A percentile compares a stretch with the other conserved stretches of the same genome.
phyloP scores from a whole-genome alignment of 2,113 vertebrate species.

The Chloebia gouldiae region DNA sequence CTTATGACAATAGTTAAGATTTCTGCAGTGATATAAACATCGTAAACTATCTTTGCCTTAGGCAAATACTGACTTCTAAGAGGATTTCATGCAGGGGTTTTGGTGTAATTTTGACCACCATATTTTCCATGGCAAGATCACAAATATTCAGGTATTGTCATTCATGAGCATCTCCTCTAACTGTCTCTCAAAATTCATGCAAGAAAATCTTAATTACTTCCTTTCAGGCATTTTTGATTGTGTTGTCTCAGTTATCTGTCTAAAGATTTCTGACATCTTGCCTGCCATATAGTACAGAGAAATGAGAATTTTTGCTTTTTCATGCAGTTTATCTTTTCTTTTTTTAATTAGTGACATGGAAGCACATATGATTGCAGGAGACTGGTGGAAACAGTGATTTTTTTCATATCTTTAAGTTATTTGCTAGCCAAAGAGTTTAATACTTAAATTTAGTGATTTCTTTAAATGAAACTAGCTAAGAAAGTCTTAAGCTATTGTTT shows the following conservation, averaged over 20 bases:
- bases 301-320: neutral
- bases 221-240: neutral
- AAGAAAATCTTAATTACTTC: neutral
- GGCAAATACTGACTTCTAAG: neutral
- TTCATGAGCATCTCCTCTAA: neutral
- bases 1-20: neutral
- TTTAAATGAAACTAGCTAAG: neutral
- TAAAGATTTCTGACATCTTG: neutral
- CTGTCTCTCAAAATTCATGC: neutral
- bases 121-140: neutral
- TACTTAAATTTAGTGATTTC: neutral
- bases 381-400: constrained; percentile 21
- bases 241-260: neutral
- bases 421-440: neutral
- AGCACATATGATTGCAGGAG: neutral
- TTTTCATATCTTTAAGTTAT: neutral
- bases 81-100: neutral
- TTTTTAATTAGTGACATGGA: neutral
- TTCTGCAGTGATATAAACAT: neutral
- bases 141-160: neutral
- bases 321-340: neutral
- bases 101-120: neutral
- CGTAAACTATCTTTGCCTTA: neutral
- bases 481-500: neutral
- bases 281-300: neutral